phyloP scores from a whole-genome alignment of 2,888 invertebrate genomes.

The Lycophotia porphyrea region DNA sequence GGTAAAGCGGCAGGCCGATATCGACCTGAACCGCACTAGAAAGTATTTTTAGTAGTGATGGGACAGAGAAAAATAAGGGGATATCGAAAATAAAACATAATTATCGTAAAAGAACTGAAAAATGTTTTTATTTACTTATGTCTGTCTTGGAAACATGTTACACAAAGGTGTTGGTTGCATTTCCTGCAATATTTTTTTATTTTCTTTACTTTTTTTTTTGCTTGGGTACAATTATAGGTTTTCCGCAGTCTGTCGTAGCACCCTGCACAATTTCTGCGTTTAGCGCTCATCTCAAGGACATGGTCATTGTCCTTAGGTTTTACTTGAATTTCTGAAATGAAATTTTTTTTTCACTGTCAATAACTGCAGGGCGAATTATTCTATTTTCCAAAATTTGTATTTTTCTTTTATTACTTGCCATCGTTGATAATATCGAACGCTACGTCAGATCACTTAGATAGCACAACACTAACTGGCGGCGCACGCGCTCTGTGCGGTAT shows the following conservation, averaged over 20 bases:
- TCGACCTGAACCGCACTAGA: not conserved
- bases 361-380: too few species aligned
- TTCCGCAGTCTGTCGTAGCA: not conserved
- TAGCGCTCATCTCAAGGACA: too few species aligned
- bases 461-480: slow-evolving; percentile 33
- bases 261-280: too few species aligned
- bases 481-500: slow-evolving; percentile 46
- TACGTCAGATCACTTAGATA: slow-evolving; percentile 7
- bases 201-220: not conserved
- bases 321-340: too few species aligned
- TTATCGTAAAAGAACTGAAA: not conserved
- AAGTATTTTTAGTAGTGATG: not conserved
- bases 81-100: not conserved
- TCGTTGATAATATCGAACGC: not conserved
- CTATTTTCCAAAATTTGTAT: not conserved
- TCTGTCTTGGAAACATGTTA: not conserved
- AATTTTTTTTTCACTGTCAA: too few species aligned
- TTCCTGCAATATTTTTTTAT: not conserved
- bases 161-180: not conserved
- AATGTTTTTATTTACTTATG: not conserved
- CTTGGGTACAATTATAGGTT: not conserved
- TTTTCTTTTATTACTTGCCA: slow-evolving; percentile 1
- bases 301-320: too few species aligned
- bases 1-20: not conserved
- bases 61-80: not conserved